phyloP scores from a whole-genome alignment of 1,140 invertebrate genomes.

The Drosophila nannoptera region DNA sequence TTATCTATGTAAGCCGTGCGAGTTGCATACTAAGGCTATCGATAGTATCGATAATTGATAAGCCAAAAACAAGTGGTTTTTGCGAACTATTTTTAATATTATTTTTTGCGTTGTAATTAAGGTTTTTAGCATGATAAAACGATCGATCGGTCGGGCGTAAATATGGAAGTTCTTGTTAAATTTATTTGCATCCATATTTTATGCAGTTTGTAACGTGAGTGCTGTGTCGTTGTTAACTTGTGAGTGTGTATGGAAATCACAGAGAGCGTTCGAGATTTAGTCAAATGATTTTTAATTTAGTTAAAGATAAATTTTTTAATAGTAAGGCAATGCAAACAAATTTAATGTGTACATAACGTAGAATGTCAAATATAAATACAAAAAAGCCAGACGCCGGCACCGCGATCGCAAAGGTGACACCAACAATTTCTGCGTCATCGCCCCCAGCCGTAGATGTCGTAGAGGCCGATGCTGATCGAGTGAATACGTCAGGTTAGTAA shows the following conservation, averaged over 20 bases:
- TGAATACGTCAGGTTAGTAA: constrained; percentile 27
- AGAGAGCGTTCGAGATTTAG: constrained; percentile 24
- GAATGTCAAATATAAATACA: constrained; percentile 25
- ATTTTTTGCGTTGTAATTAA: constrained; percentile 2
- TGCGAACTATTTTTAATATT: constrained; percentile 11
- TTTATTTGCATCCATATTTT: background rate
- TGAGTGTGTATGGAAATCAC: constrained; percentile 18
- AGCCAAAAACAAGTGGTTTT: constrained; percentile 24
- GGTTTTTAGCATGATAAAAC: background rate
- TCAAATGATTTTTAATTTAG: constrained; percentile 35
- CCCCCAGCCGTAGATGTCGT: background rate
- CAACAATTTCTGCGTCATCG: constrained; percentile 14
- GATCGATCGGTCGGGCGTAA: background rate
- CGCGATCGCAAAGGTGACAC: background rate
- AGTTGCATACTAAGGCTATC: background rate
- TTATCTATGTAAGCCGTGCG: no score
- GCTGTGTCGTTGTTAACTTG: constrained; percentile 6
- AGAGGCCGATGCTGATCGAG: constrained; percentile 3
- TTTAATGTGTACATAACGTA: constrained; percentile 26
- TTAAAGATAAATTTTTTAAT: constrained; percentile 15
- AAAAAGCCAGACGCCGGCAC: constrained; percentile 6
- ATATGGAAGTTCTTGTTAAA: background rate
- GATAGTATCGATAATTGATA: constrained; percentile 13
- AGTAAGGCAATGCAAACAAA: constrained; percentile 15
- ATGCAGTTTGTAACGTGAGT: background rate